A percentile compares a stretch with the other conserved stretches of the same genome.
phyloP scores from a whole-genome alignment of 1,140 invertebrate genomes.

The Conus betulinus region DNA sequence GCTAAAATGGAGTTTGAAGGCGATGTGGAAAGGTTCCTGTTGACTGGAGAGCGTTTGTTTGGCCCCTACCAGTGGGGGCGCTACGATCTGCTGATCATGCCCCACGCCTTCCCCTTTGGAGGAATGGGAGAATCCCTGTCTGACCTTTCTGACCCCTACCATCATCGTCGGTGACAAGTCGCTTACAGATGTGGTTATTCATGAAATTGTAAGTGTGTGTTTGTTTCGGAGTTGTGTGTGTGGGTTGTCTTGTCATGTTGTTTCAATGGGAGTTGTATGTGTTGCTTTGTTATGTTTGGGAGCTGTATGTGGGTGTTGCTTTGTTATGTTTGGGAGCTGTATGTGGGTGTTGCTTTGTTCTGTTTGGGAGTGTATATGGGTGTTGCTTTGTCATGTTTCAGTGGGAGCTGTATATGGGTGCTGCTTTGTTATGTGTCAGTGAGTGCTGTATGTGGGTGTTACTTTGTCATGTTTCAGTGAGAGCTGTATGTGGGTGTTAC shows the following conservation, averaged over 20 bases:
- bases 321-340: background rate
- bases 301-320: background rate
- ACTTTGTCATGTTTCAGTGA: no score
- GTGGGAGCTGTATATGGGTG: no score
- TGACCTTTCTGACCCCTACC: constrained; percentile 96
- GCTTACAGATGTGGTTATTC: constrained; percentile 90
- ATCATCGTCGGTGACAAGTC: constrained; percentile 91
- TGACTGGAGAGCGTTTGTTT: constrained; percentile 84
- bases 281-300: background rate
- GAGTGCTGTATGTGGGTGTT: no score
- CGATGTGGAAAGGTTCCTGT: constrained; percentile 87
- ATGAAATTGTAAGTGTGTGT: constrained; percentile 90
- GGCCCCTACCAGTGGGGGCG: constrained; percentile 77
- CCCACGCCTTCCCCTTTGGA: constrained; percentile 95
- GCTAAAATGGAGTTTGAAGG: constrained; percentile 57
- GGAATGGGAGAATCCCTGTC: constrained; percentile 99
- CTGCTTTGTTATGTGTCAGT: no score
- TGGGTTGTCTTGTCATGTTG: background rate
- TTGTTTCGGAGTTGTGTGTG: background rate
- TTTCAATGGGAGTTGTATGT: background rate
- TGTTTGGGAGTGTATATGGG: constrained; percentile 3
- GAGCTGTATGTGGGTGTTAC: no score
- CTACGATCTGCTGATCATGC: constrained; percentile 92
- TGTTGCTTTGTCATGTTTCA: no score
- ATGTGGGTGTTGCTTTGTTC: background rate